These are phyloP conservation scores for Potamilus streckersoni DNA, from an alignment of 1,140 invertebrate genomes.

Conservation along the genomic window DNA sequence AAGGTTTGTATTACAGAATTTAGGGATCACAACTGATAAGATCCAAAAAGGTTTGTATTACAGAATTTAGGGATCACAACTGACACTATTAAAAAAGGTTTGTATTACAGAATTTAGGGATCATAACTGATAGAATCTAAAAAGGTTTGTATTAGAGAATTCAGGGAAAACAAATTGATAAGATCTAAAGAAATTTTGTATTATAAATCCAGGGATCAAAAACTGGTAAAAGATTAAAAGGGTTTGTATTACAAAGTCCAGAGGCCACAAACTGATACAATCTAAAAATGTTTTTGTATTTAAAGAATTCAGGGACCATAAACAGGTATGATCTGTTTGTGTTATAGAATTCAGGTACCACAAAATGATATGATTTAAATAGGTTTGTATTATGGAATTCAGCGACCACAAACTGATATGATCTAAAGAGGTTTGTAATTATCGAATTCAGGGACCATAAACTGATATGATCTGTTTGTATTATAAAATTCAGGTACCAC, in stretches of 20 bases:
- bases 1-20: conserved; percentile 84
- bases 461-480: conserved; percentile 67
- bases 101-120: conserved; percentile 89
- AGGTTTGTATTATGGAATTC: conserved; percentile 83
- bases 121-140: conserved; percentile 87
- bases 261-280: conserved; percentile 85
- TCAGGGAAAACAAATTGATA: conserved; percentile 92
- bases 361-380: conserved; percentile 85
- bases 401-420: conserved; percentile 91
- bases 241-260: conserved; percentile 83
- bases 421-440: conserved; percentile 75
- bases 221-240: conserved; percentile 82
- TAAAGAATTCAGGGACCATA: neutral
- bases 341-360: conserved; percentile 86
- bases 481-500: neutral
- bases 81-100: conserved; percentile 81
- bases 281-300: neutral
- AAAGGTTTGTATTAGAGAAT: conserved; percentile 82
- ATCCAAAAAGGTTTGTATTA: conserved; percentile 77
- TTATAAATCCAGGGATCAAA: conserved; percentile 96
- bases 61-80: conserved; percentile 93
- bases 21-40: conserved; percentile 89
- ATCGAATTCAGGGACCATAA: conserved; percentile 96
- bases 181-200: conserved; percentile 76
- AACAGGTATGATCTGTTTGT: conserved; percentile 68